Evolutionary conservation across 2,888 invertebrate genomes (phyloP), one percentile per base, ranked within the genome.

Genomic region (Parascotia fuliginaria): DNA sequence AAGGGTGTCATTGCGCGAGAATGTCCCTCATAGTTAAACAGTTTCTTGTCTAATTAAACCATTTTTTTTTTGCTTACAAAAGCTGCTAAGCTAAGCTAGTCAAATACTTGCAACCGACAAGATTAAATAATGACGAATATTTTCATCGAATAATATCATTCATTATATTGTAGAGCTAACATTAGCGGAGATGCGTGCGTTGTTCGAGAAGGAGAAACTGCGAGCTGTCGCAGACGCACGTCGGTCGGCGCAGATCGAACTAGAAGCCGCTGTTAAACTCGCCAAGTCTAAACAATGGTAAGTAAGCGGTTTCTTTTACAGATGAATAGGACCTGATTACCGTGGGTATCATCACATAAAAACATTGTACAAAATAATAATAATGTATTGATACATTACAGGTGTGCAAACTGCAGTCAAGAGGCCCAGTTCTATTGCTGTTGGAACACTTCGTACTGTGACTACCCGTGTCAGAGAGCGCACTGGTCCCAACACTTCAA

Each of bases 391-490:
- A 6, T 28, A 24, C 39, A 13, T 41, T 48, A 0, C 61, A 94
- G 94, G 94, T 98, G 98, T 83, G 95, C 96, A 0, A 94, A 95
- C 77, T 98, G 98, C 85, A 94, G 94, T 31, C 96, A 96, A 65
- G 98, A 98, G 84, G 97, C 98, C 0, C 95, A 96, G 68, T 97
- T 97, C 83, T 97, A 98, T 85, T 98, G 98, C 77, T 98, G 98
- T 79, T 98, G 98, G 98, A 98, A 98, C 89, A 98, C 98, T 0
- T 95, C 97, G 42, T 98, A 98, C 85, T 98, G 98, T 85, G 96
- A 97, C 88, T 96, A 96, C 79, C 94, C 95, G 1, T 98, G 98
- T 73, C 98, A 98, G 85, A 95, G 96, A 74, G 93, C 95, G 62
- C 97, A 98, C 83, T 98, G 98, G 98, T 85, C 95, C 0, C 87